A percentile compares a stretch with the other conserved stretches of the same genome.
phyloP scores from a whole-genome alignment of 2,888 invertebrate genomes.

The Stenichneumon culpator region DNA sequence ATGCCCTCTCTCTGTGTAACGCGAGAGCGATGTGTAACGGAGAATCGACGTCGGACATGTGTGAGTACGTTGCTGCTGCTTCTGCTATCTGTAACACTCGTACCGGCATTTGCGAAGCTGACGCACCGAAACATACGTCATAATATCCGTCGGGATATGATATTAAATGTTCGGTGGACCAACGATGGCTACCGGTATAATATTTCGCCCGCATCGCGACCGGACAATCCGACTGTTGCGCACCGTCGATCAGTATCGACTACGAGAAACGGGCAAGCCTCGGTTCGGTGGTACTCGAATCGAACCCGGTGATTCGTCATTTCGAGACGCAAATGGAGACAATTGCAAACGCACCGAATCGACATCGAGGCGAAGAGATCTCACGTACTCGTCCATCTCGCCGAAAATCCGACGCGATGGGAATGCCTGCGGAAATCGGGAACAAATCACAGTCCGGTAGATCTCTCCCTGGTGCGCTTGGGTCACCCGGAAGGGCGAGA shows the following conservation, averaged over 20 bases:
- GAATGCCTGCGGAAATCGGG: constrained; percentile 18
- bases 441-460: background rate
- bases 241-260: constrained; percentile 14
- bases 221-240: constrained; percentile 43
- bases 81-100: constrained; percentile 1
- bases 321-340: constrained; percentile 30
- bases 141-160: constrained; percentile 76
- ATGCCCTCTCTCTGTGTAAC: constrained; percentile 62
- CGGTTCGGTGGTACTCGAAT: background rate
- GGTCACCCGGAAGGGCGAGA: background rate
- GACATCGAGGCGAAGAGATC: background rate
- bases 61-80: background rate
- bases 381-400: constrained; percentile 7
- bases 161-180: constrained; percentile 71
- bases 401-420: constrained; percentile 6
- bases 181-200: constrained; percentile 24
- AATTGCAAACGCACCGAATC: constrained; percentile 24
- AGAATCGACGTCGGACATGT: constrained; percentile 22
- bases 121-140: constrained; percentile 71
- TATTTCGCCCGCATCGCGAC: constrained; percentile 26
- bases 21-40: constrained; percentile 47
- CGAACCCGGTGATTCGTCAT: constrained; percentile 48
- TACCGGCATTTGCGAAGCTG: constrained; percentile 26
- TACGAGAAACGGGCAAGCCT: background rate
- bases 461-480: background rate